Conservation (phyloP, 2,888 invertebrate genomes). For the Drymonia ruficornis region DNA sequence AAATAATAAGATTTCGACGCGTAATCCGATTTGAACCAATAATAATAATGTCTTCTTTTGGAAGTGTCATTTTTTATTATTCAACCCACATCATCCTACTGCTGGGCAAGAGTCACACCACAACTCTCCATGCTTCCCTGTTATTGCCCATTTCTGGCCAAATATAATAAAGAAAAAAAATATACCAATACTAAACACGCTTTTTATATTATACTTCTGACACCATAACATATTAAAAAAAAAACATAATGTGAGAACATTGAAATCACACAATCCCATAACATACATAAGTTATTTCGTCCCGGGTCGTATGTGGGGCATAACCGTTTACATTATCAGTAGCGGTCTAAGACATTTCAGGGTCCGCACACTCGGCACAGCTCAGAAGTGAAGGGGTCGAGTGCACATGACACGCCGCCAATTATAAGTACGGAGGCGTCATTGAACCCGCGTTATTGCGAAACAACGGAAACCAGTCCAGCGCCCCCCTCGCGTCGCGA, state of each 20-base stretch:
- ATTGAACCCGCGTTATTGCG: constrained; percentile 82
- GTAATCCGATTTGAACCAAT: not conserved
- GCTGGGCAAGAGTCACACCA: no score
- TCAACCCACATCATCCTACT: no score
- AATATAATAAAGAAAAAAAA: no score
- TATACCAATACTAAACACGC: no score
- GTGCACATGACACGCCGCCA: constrained; percentile 73
- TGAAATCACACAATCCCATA: not conserved
- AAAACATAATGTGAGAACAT: not conserved
- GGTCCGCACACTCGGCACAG: constrained; percentile 18
- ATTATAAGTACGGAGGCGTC: constrained; percentile 78
- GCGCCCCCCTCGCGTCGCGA: constrained; percentile 40
- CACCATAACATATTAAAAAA: not conserved
- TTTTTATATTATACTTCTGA: no score
- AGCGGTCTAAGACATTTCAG: constrained; percentile 30
- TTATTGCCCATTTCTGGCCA: no score
- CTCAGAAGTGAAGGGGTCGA: constrained; percentile 64
- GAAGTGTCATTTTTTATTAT: no score
- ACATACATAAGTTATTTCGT: constrained; percentile 1
- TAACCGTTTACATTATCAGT: constrained; percentile 32
- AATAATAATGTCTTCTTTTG: no score
- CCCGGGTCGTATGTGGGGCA: constrained; percentile 29
- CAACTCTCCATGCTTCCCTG: no score
- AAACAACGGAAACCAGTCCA: constrained; percentile 84
- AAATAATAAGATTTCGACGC: not conserved